Percentiles rank a stretch among this genome's conserved stretches.
phyloP scores from a whole-genome alignment of 2,888 invertebrate species.

The Argyra leucocephala region DNA sequence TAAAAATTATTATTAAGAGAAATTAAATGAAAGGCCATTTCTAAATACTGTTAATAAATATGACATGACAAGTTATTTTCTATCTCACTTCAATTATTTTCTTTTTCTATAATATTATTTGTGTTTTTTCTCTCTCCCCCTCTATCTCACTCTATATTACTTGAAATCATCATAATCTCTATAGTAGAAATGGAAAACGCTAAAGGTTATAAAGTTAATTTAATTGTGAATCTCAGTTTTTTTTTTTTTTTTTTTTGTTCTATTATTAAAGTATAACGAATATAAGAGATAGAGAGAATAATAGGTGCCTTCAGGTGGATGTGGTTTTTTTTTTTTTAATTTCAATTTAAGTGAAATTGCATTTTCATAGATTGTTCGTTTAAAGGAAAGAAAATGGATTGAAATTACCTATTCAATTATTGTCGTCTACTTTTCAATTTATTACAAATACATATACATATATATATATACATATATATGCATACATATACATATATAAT shows the following conservation, averaged over 20 bases:
- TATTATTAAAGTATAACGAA: background rate
- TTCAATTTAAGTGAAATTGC: background rate
- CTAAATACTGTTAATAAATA: background rate
- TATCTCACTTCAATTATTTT: background rate
- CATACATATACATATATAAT: background rate
- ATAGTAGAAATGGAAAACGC: background rate
- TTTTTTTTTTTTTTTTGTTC: background rate
- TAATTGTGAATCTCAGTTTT: background rate
- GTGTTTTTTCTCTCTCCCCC: too few relatives aligned
- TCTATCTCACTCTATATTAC: too few relatives aligned
- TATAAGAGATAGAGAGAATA: too few relatives aligned
- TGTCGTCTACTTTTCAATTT: too few relatives aligned
- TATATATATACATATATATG: background rate
- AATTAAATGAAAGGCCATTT: background rate
- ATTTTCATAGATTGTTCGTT: background rate
- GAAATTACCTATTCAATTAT: too few relatives aligned
- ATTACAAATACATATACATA: background rate
- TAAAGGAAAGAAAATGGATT: too few relatives aligned
- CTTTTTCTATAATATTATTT: background rate
- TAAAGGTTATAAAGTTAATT: slow-evolving; percentile 1
- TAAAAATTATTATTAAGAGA: background rate
- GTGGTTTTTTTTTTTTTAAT: background rate
- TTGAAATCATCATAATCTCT: background rate
- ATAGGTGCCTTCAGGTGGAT: background rate
- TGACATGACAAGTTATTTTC: background rate